A percentile compares a stretch with the other conserved stretches of the same genome.
Evolutionary conservation across 2,797 vertebrate genomes (phyloP).

Genomic region (Argya squamiceps): DNA sequence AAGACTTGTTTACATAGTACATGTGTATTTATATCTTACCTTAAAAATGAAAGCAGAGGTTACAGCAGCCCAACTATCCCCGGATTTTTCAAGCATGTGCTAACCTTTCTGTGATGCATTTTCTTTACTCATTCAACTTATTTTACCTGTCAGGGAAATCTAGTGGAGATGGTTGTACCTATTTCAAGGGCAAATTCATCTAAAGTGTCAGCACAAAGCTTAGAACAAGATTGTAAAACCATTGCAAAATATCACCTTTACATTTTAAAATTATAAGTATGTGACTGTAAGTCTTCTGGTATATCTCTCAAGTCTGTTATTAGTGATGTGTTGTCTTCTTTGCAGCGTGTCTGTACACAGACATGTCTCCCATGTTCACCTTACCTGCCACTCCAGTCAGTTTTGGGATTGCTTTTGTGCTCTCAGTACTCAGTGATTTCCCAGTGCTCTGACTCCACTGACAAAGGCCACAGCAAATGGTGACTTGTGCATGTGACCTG

Average conservation of each 20-base stretch:
- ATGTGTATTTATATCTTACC: neutral
- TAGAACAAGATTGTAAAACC: neutral
- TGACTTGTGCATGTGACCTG: neutral
- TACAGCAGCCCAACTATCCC: neutral
- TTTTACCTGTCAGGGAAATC: neutral
- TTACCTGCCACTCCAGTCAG: neutral
- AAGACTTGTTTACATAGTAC: constrained; percentile 3
- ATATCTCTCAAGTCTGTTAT: neutral
- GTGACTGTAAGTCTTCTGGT: neutral
- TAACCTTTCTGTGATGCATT: neutral
- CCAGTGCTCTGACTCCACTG: neutral
- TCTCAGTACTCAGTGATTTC: neutral
- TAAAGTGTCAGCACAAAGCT: neutral
- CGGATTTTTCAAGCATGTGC: neutral
- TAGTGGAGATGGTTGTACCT: neutral
- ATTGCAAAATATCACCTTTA: neutral
- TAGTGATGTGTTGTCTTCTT: neutral
- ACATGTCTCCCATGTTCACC: rapidly evolving
- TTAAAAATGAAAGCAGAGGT: neutral
- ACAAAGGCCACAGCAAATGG: neutral
- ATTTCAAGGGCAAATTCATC: neutral
- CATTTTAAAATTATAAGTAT: neutral
- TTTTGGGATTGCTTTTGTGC: neutral
- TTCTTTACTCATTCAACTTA: neutral
- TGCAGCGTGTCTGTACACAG: neutral